Percentiles rank a stretch among this genome's conserved stretches.
These are phyloP conservation scores for Microhierax caerulescens DNA, from an alignment of 2,797 vertebrate genomes.

Conservation along the genomic window DNA sequence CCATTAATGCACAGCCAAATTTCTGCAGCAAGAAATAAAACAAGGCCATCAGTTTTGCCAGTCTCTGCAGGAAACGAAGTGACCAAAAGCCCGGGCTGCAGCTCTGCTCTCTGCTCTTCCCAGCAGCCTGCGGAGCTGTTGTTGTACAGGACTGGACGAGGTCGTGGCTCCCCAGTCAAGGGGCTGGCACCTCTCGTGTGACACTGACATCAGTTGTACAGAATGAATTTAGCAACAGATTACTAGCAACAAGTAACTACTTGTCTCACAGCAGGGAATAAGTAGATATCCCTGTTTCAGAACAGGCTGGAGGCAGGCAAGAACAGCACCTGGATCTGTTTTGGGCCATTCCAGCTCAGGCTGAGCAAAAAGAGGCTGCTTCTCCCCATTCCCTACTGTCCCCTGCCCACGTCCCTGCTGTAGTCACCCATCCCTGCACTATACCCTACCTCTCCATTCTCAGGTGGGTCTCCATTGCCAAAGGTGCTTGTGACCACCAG, in stretches of 20 bases:
- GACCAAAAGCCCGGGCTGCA: background rate
- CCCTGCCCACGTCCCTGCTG: background rate
- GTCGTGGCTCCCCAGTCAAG: background rate
- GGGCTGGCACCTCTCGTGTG: background rate
- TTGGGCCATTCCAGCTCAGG: background rate
- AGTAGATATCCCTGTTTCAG: background rate
- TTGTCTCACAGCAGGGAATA: background rate
- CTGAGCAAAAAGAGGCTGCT: rapidly evolving
- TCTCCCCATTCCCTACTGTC: background rate
- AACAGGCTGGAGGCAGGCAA: background rate
- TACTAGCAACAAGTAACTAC: too few species aligned
- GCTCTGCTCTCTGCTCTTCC: background rate
- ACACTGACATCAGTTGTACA: background rate
- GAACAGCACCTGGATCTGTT: background rate
- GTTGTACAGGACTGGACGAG: background rate
- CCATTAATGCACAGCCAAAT: constrained; percentile 94
- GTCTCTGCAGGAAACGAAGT: background rate
- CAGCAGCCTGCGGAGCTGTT: background rate
- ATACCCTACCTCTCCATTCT: constrained; percentile 90
- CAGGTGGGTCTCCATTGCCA: constrained; percentile 92
- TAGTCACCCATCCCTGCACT: rapidly evolving
- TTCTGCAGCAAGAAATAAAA: constrained; percentile 75
- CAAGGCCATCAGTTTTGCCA: background rate
- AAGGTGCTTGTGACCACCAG: constrained; percentile 94
- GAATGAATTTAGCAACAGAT: background rate